These are phyloP conservation scores for Aphrophora alni DNA, from an alignment of 2,888 invertebrate genomes.

Conservation along the genomic window DNA sequence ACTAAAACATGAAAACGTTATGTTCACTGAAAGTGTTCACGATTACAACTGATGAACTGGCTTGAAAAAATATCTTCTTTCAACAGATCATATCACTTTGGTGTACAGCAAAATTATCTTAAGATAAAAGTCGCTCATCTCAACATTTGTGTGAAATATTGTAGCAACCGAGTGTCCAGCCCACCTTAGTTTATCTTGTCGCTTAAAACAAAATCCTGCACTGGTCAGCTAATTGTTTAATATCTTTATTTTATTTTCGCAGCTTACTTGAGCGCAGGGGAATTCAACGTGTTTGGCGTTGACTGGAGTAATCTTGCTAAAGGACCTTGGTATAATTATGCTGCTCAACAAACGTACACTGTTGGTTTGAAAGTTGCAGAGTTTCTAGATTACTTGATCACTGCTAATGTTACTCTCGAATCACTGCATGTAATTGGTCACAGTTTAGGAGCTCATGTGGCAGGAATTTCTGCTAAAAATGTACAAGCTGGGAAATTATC, in stretches of 20 bases:
- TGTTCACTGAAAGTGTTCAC: too few relatives aligned
- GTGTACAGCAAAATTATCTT: too few relatives aligned
- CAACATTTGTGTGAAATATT: too few relatives aligned
- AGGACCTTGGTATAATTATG: constrained; percentile 17
- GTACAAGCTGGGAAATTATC: neutral
- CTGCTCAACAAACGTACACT: neutral
- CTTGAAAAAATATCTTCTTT: too few relatives aligned
- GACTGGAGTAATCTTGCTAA: constrained; percentile 18
- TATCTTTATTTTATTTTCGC: neutral
- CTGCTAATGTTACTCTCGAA: neutral
- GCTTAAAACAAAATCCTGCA: too few relatives aligned
- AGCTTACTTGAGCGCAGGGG: constrained; percentile 11
- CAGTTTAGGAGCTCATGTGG: constrained; percentile 23
- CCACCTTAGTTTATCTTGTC: too few relatives aligned
- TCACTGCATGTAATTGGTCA: constrained; percentile 11
- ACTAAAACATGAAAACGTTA: too few relatives aligned
- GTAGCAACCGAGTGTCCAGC: too few relatives aligned
- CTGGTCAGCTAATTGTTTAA: too few relatives aligned
- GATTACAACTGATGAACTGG: too few relatives aligned
- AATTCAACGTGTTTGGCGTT: constrained; percentile 14
- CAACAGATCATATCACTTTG: too few relatives aligned
- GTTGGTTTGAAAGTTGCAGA: neutral
- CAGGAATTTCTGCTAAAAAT: constrained; percentile 15
- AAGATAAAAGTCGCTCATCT: too few relatives aligned
- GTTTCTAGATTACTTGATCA: neutral